A percentile compares a stretch with the other conserved stretches of the same genome.
phyloP scores from a whole-genome alignment of 2,113 vertebrate genomes.

The Peromyscus californicus region DNA sequence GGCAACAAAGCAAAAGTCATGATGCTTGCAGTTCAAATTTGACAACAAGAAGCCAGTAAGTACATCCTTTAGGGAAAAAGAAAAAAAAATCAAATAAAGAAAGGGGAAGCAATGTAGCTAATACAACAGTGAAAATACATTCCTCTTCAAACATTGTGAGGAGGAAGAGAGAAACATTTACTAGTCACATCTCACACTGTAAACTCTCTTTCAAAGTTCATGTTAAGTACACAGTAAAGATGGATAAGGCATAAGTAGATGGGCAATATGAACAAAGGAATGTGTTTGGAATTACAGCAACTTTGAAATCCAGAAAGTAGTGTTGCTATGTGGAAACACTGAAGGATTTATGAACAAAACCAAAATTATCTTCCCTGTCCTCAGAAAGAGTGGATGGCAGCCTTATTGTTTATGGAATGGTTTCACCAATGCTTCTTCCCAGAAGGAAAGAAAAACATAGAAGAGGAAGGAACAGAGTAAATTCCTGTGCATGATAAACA shows the following conservation, averaged over 20 bases:
- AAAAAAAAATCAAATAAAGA: too few species aligned
- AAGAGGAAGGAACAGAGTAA: neutral
- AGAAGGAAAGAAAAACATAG: neutral
- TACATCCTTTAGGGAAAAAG: too few species aligned
- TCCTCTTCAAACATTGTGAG: too few species aligned
- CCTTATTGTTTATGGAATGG: neutral
- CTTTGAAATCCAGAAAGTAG: neutral
- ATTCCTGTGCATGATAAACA: neutral
- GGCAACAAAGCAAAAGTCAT: too few species aligned
- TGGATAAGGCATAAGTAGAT: neutral
- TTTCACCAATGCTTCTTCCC: neutral
- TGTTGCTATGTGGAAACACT: neutral
- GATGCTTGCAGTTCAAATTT: too few species aligned
- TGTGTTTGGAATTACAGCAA: neutral
- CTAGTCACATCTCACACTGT: neutral
- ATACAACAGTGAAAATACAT: too few species aligned
- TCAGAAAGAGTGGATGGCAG: neutral
- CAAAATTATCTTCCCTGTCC: neutral
- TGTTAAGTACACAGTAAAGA: neutral
- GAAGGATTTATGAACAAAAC: neutral
- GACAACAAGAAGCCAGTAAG: too few species aligned
- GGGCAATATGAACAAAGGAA: neutral
- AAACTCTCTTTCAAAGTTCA: neutral
- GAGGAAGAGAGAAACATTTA: too few species aligned
- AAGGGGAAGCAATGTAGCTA: too few species aligned